Percentiles rank a stretch among this genome's conserved stretches.
Evolutionary conservation across 2,797 vertebrate species (phyloP).

Genomic region (Clarias pachynema): DNA sequence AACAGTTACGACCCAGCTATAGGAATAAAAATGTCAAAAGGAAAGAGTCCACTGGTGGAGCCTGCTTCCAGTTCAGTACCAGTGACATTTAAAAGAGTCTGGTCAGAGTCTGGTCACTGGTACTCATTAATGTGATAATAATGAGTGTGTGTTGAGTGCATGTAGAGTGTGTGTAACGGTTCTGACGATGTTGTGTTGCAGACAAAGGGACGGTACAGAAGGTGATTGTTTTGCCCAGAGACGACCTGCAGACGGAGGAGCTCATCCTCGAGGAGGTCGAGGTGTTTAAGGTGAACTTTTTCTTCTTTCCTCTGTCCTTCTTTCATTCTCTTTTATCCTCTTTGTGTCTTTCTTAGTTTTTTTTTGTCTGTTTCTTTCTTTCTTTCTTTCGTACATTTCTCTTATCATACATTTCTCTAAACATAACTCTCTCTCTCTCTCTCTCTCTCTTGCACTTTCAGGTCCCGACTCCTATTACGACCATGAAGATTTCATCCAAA

Average conservation of each 20-base stretch:
- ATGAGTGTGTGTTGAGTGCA: not conserved
- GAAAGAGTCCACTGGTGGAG: not conserved
- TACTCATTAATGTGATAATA: no score
- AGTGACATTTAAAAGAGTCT: not conserved
- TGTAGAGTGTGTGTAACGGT: not conserved
- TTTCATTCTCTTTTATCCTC: not conserved
- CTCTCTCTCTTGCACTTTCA: slow-evolving; percentile 57
- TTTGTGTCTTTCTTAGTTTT: not conserved
- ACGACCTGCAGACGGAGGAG: slow-evolving; percentile 94
- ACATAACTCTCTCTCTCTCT: not conserved
- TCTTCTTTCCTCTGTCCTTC: not conserved
- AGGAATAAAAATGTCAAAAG: not conserved
- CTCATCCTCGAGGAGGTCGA: slow-evolving; percentile 96
- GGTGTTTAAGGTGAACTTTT: slow-evolving; percentile 88
- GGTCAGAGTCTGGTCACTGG: no score
- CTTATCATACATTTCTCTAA: not conserved
- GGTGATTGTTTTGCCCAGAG: slow-evolving; percentile 94
- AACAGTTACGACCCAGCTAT: not conserved
- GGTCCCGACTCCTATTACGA: slow-evolving; percentile 90
- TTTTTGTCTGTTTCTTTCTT: not conserved
- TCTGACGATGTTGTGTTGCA: slow-evolving; percentile 65
- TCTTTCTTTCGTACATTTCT: not conserved
- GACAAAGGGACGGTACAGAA: slow-evolving; percentile 97
- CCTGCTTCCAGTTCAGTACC: not conserved
- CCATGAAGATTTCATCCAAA: slow-evolving; percentile 99